Evolutionary conservation across 1,140 invertebrate genomes (phyloP).

Genomic region (Drosophila pseudoananassae): DNA sequence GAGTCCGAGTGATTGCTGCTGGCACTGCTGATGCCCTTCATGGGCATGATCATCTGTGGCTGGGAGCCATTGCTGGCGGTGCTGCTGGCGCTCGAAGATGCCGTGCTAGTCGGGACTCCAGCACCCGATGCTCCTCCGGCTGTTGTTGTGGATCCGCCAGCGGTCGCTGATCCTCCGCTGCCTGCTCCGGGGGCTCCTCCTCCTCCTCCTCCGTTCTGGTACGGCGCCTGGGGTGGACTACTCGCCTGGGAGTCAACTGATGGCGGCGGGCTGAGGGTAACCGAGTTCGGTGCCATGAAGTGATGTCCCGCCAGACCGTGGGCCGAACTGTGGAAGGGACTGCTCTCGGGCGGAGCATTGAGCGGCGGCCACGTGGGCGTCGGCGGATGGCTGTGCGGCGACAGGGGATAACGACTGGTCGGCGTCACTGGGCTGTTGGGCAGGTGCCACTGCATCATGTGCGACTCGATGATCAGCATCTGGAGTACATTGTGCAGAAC

Average conservation of each 20-base stretch:
- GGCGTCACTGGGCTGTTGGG: constrained; percentile 94
- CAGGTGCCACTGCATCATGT: constrained; percentile 89
- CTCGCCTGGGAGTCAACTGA: constrained; percentile 94
- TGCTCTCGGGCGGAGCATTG: constrained; percentile 85
- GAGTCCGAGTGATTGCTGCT: constrained; percentile 91
- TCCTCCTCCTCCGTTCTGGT: constrained; percentile 62
- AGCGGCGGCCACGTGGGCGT: constrained; percentile 90
- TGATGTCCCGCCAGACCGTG: constrained; percentile 87
- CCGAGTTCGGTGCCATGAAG: constrained; percentile 90
- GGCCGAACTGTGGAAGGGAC: constrained; percentile 86
- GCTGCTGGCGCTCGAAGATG: constrained; percentile 74
- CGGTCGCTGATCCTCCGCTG: constrained; percentile 12
- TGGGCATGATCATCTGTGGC: constrained; percentile 53
- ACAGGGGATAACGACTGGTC: constrained; percentile 91
- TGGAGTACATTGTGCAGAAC: constrained; percentile 96
- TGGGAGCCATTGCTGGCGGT: constrained; percentile 81
- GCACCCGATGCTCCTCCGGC: constrained; percentile 17
- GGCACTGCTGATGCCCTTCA: constrained; percentile 84
- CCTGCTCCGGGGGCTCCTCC: constrained; percentile 21
- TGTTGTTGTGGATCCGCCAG: not conserved
- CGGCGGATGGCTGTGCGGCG: constrained; percentile 90
- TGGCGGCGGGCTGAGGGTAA: constrained; percentile 94
- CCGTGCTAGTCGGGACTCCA: constrained; percentile 9
- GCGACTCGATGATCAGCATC: constrained; percentile 92
- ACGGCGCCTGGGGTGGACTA: constrained; percentile 89